Evolutionary conservation across 35 echinoderm and acorn worm species (phyloP).

Genomic region (Heliocidaris erythrogramma): DNA sequence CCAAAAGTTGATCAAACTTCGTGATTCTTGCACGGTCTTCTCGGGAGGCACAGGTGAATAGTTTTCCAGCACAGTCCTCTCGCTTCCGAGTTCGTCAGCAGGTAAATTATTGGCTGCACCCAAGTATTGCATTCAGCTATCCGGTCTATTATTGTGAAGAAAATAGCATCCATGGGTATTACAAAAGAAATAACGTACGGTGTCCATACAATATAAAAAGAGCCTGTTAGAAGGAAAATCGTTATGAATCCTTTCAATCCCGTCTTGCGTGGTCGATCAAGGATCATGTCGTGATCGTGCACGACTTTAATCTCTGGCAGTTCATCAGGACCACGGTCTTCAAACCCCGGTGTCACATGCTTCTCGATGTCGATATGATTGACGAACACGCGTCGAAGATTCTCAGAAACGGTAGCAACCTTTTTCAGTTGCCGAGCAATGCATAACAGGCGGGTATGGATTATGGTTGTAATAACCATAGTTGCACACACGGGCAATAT

Average conservation of each 20-base stretch:
- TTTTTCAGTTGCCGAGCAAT: no score
- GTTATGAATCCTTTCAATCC: background rate
- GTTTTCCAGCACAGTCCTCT: background rate
- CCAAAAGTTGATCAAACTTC: no score
- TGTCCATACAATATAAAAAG: background rate
- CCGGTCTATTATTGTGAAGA: background rate
- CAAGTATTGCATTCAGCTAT: background rate
- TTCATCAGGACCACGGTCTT: background rate
- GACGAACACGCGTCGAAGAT: no score
- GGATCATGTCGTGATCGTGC: background rate
- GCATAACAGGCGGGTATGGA: no score
- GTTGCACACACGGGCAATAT: no score
- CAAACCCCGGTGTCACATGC: background rate
- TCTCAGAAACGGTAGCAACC: no score
- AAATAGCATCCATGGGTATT: background rate
- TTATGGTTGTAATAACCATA: no score
- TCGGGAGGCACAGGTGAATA: no score
- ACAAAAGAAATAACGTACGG: background rate
- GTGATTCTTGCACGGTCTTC: no score
- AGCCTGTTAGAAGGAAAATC: background rate
- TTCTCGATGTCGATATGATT: no score
- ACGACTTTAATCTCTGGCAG: background rate
- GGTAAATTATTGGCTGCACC: background rate
- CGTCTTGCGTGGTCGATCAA: background rate
- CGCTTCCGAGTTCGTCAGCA: background rate